Conservation (phyloP, 1,140 invertebrate species). For the Drosophila arawakana region DNA sequence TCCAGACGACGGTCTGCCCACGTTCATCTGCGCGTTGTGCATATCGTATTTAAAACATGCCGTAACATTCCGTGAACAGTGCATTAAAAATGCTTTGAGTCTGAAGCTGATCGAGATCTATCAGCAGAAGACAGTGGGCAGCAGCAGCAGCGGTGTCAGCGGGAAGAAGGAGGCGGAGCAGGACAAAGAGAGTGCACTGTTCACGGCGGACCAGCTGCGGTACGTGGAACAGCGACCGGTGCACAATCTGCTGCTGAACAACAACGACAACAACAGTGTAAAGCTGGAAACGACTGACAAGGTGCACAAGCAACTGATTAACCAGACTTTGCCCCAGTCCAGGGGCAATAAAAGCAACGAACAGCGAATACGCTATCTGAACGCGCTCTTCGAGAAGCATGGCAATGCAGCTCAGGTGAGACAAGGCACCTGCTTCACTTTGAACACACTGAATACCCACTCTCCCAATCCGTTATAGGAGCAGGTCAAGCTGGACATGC, state of each 20-base stretch:
- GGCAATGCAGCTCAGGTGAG: slow-evolving; percentile 30
- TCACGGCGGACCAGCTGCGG: slow-evolving; percentile 60
- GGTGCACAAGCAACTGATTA: slow-evolving; percentile 69
- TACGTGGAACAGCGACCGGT: slow-evolving; percentile 68
- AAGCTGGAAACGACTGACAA: slow-evolving; percentile 62
- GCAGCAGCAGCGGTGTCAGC: not conserved
- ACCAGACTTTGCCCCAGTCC: slow-evolving; percentile 40
- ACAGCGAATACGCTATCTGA: slow-evolving; percentile 68
- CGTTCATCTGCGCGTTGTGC: slow-evolving; percentile 74
- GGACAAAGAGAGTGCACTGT: slow-evolving; percentile 66
- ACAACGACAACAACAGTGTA: slow-evolving; percentile 45
- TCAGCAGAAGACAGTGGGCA: slow-evolving; percentile 52
- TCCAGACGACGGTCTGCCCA: slow-evolving; percentile 69
- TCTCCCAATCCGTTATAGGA: slow-evolving; percentile 2
- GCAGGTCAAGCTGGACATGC: slow-evolving; percentile 36
- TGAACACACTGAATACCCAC: not conserved
- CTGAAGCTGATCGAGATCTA: slow-evolving; percentile 68
- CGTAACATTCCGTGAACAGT: slow-evolving; percentile 78
- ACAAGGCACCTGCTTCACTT: not conserved
- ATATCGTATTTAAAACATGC: slow-evolving; percentile 83
- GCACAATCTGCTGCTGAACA: slow-evolving; percentile 67
- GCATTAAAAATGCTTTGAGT: slow-evolving; percentile 72
- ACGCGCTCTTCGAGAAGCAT: slow-evolving; percentile 68
- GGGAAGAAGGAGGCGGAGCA: slow-evolving; percentile 10
- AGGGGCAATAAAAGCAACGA: slow-evolving; percentile 36